Conservation (phyloP, 2,888 invertebrate species). For the Callyntrura guangdongensis region DNA sequence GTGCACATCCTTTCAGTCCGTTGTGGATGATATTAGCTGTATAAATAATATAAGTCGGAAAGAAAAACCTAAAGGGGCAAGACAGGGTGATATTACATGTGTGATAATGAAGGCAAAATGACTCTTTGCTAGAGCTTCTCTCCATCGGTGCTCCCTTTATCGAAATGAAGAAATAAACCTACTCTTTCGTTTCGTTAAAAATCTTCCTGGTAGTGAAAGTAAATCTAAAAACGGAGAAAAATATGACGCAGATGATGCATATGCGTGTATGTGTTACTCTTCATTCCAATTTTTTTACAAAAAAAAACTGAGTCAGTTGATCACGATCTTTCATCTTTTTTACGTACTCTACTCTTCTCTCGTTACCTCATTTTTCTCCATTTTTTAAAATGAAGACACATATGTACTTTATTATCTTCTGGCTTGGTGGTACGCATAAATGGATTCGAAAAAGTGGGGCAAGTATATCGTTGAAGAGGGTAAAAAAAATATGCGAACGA, state of each 20-base stretch:
- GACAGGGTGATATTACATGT: slow-evolving; percentile 52
- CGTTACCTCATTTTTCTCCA: slow-evolving; percentile 1
- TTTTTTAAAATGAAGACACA: background rate
- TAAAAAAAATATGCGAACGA: no score
- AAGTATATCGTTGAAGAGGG: background rate
- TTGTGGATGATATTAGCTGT: slow-evolving; percentile 8
- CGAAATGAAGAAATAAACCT: slow-evolving; percentile 12
- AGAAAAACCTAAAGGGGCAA: background rate
- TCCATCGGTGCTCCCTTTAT: slow-evolving; percentile 45
- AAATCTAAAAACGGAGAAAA: background rate
- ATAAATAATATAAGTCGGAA: slow-evolving; percentile 28
- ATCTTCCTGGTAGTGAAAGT: slow-evolving; percentile 15
- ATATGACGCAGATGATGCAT: slow-evolving; percentile 24
- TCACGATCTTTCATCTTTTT: slow-evolving; percentile 32
- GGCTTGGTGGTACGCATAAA: no score
- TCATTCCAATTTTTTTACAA: slow-evolving; percentile 8
- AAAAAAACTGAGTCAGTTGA: slow-evolving; percentile 43
- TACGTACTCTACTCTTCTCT: background rate
- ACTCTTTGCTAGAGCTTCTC: slow-evolving; percentile 45
- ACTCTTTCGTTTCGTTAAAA: background rate
- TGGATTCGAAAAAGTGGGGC: background rate
- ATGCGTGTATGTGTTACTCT: background rate
- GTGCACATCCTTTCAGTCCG: slow-evolving; percentile 40
- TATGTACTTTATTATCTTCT: no score
- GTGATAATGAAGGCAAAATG: slow-evolving; percentile 75